Evolutionary conservation across 2,888 invertebrate genomes (phyloP), one percentile per base, ranked within the genome.

Genomic region (Hirudinaria manillensis): DNA sequence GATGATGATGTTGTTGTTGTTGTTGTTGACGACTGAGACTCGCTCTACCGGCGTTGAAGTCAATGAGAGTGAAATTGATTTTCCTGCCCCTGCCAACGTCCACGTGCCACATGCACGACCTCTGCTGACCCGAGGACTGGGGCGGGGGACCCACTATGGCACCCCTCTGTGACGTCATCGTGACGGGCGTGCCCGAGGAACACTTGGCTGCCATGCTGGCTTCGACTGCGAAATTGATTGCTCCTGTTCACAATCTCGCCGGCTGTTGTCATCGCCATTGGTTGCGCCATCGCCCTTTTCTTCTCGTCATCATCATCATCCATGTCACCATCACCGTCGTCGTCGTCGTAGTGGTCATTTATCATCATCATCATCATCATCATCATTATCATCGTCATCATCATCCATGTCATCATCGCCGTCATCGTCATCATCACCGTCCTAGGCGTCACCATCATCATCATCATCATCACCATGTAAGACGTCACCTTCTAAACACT

Each of bases 21-120:
- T n/a, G n/a, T n/a, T n/a, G n/a, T n/a, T n/a, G n/a, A n/a, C n/a
- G n/a, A n/a, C n/a, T n/a, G n/a, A n/a, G 61, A 6, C 61, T 61
- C 29, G 61, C 61, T 61, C 29, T 61, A 61, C 29, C 29, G 61
- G 29, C 2, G 34, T 68, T 68, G 36, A 68, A 68, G 32, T 68
- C 68, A 68, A 68, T 32, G n/a, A 68, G 36, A 68, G 68, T 68
- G 36, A 68, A 68, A n/a, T 36, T 68, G 36, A 68, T 68, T 32
- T 36, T 68, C 21, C 68, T 68, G 29, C 68, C 68, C n/a, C n/a
- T 68, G 21, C 32, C 68, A 6, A 68, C 68, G 10, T 68, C n/a
- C 29, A 68, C 68, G 32, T 36, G n/a, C 68, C 68, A 68, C 34
- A 68, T 36, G 68, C 68, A 68, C 7, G 68, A 68, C 61, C 61